A percentile compares a stretch with the other conserved stretches of the same genome.
Evolutionary conservation across 92 coral and sea anemone genomes (phyloP).

Genomic region (Phenganax subtilis): DNA sequence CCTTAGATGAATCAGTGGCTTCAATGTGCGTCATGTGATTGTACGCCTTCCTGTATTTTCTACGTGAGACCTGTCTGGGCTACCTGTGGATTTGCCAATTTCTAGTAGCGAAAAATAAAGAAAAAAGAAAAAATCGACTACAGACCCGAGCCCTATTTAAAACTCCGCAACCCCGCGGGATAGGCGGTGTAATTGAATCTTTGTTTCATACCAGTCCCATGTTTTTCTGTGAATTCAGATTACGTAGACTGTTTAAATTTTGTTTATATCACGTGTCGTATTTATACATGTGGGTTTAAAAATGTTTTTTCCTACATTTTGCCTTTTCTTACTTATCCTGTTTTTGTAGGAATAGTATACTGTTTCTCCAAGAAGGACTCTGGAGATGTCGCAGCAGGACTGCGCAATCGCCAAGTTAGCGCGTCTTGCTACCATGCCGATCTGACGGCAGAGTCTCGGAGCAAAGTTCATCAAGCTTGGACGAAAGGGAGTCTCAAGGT

Average conservation of each 20-base stretch:
- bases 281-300: neutral
- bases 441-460: constrained; percentile 64
- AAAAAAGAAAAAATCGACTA: no score
- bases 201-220: no score
- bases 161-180: no score
- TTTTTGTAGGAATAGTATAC: constrained; percentile 67
- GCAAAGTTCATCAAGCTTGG: constrained; percentile 83
- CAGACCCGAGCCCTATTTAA: no score
- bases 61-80: no score
- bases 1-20: no score
- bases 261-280: neutral
- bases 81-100: no score
- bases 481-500: constrained; percentile 74
- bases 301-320: no score
- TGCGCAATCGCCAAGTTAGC: constrained; percentile 56
- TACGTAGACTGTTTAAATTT: neutral
- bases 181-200: no score
- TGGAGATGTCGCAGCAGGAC: constrained; percentile 61
- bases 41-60: no score
- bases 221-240: neutral
- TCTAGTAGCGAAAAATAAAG: no score
- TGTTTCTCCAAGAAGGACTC: constrained; percentile 88
- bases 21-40: no score
- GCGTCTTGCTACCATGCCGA: constrained; percentile 94
- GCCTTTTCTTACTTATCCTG: neutral